Base-by-base conservation (phyloP, 2,113 vertebrate genomes). In the Suricata suricatta region DNA sequence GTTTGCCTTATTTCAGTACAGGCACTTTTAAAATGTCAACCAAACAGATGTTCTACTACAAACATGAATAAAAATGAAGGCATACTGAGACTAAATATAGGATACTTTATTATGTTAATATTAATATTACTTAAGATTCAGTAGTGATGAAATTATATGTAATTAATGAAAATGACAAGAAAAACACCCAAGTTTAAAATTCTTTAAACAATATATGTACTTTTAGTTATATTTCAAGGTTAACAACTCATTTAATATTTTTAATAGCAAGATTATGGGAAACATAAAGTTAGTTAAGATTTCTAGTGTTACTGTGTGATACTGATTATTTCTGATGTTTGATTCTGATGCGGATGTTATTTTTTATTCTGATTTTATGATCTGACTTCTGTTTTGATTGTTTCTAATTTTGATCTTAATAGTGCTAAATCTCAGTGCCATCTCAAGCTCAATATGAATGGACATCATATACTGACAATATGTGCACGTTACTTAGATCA, bases 1-100 rank as follows among this genome's bases (percentile, higher is more conserved):
- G 52, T 95, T 97, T 95, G 68, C 66, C 76, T 96, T 98, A 88
- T 97, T 98, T 98, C 71, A 97, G 82, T 91, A 94, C 21, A 60
- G 92, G 7, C 63, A 96, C 69, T 63, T 97, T 98, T 96, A 94
- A 98, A 97, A 66, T 97, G 72, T 98, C 27, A 76, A 93, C 5
- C 4, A 35, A 97, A 29, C 81, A 98, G 84, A 90, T 97, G 60
- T 95, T 80, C 71, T 95, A 44, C 25, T 92, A 76, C 88, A 89
- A 92, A 85, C 76, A 86, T 91, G 92, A 89, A 94, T 97, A 95
- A 96, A 95, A 98, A 97, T 81, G 63, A 98, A 21, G 2, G 0
- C 80, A 87, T n/a, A 63, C 15, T 82, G 80, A 97, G 31, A 95
- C 93, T 94, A 7, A 44, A 94, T 83, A 85, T 83, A 96, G 66